Evolutionary conservation across 30 jellyfish, hydroid and myxozoan species (phyloP).

Genomic region (Aurelia sp.): DNA sequence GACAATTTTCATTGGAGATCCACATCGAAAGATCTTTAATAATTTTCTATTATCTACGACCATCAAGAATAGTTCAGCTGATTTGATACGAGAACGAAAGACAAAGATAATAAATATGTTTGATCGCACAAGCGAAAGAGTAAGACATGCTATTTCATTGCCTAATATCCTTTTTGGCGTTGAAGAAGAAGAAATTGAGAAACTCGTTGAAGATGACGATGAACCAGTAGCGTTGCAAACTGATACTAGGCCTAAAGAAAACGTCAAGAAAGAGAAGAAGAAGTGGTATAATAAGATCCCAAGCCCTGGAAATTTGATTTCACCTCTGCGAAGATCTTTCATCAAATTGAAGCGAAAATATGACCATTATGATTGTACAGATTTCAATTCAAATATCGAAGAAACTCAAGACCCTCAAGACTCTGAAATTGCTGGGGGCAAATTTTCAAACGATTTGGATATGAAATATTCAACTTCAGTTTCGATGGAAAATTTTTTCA

Average conservation of each 20-base stretch:
- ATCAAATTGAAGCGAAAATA: slow-evolving; percentile 48
- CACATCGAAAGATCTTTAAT: too few species aligned
- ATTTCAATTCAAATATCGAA: neutral
- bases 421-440: neutral
- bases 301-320: slow-evolving; percentile 29
- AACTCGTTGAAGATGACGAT: slow-evolving; percentile 42
- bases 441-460: slow-evolving; percentile 1
- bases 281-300: slow-evolving; percentile 57
- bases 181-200: slow-evolving; percentile 57
- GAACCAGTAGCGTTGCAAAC: neutral
- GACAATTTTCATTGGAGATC: too few species aligned
- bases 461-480: neutral
- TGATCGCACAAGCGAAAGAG: slow-evolving; percentile 6
- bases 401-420: neutral
- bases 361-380: slow-evolving; percentile 48
- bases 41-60: too few species aligned
- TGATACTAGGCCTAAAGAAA: neutral
- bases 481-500: neutral
- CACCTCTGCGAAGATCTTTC: slow-evolving; percentile 51
- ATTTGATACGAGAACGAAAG: too few species aligned
- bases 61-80: too few species aligned
- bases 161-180: slow-evolving; percentile 61
- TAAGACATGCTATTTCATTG: slow-evolving; percentile 57
- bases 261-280: slow-evolving; percentile 45
- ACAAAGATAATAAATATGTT: slow-evolving; percentile 8